phyloP scores from a whole-genome alignment of 2,888 invertebrate genomes.

The Odontomyia ornata region DNA sequence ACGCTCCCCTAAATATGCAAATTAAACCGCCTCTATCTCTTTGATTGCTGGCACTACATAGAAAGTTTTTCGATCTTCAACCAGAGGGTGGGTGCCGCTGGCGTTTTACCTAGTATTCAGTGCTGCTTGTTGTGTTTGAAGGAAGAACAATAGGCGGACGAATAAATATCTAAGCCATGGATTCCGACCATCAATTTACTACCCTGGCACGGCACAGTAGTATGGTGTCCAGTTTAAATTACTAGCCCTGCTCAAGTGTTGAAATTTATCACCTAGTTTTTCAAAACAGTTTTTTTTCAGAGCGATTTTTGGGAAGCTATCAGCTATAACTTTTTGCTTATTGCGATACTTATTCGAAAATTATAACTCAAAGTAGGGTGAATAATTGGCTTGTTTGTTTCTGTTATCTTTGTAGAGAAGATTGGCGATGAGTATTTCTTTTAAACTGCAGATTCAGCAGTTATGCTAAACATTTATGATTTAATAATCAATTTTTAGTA shows the following conservation, averaged over 20 bases:
- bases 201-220: background rate
- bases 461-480: too few species aligned
- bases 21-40: slow-evolving; percentile 31
- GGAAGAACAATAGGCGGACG: slow-evolving; percentile 21
- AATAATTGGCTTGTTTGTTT: too few species aligned
- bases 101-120: background rate
- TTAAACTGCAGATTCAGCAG: too few species aligned
- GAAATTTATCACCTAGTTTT: too few species aligned
- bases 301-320: too few species aligned
- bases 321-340: too few species aligned
- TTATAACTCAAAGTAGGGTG: too few species aligned
- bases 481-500: too few species aligned
- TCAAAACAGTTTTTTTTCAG: too few species aligned
- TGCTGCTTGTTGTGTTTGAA: slow-evolving; percentile 6
- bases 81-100: slow-evolving; percentile 3
- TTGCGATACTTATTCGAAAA: too few species aligned
- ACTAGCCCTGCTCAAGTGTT: background rate
- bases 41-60: slow-evolving; percentile 22
- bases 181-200: background rate
- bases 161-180: slow-evolving; percentile 29
- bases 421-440: too few species aligned
- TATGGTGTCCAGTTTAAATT: background rate
- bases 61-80: slow-evolving; percentile 7
- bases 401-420: too few species aligned
- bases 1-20: slow-evolving; percentile 27